These are phyloP conservation scores for Sminthurinus signatus DNA, from an alignment of 1,140 invertebrate species.

Conservation along the genomic window DNA sequence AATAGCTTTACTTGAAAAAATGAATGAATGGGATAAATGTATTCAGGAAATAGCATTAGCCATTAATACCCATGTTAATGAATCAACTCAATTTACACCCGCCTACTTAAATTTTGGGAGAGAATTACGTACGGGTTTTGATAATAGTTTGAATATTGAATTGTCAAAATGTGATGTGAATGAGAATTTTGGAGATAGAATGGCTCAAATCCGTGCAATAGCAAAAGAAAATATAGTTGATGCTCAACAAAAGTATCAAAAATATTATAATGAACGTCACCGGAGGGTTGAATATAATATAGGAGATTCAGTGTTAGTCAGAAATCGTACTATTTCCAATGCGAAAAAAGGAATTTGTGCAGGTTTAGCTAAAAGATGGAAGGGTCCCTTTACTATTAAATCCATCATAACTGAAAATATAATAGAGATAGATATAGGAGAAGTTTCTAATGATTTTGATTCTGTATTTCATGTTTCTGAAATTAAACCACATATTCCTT, in stretches of 20 bases:
- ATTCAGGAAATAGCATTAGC: constrained; percentile 46
- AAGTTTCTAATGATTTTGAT: too few species aligned
- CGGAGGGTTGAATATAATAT: neutral
- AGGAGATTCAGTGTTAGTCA: neutral
- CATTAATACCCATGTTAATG: constrained; percentile 45
- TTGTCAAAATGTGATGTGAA: neutral
- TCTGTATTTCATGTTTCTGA: too few species aligned
- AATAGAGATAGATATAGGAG: too few species aligned
- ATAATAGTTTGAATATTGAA: neutral
- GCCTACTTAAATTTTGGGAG: constrained; percentile 23
- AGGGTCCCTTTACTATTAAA: neutral
- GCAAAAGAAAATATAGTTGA: neutral
- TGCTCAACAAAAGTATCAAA: neutral
- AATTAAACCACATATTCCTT: too few species aligned
- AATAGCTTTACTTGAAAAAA: constrained; percentile 26
- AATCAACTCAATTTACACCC: constrained; percentile 44
- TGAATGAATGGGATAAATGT: constrained; percentile 42
- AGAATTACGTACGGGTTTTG: neutral
- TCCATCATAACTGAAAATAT: too few species aligned
- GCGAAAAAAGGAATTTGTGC: neutral
- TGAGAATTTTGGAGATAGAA: neutral
- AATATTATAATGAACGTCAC: neutral
- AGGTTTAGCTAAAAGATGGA: neutral
- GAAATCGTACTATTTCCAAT: neutral
- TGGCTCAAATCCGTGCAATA: neutral